Conservation (phyloP, 30 jellyfish, hydroid and myxozoan genomes). For the Hydractinia symbiolongicarpus region DNA sequence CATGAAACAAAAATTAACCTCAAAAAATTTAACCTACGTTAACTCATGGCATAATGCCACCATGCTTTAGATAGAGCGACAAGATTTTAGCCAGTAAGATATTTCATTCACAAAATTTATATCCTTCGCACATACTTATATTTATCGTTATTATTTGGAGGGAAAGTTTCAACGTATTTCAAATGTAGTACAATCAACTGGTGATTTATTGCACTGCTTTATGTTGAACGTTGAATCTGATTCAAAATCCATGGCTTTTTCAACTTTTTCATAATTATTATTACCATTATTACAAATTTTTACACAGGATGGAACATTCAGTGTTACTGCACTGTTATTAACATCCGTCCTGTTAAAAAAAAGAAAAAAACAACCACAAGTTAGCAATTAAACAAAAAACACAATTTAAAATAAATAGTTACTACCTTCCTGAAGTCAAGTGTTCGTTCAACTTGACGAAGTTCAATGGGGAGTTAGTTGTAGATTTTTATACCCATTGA, state of each 20-base stretch:
- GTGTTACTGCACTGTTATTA: not conserved
- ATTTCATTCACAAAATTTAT: too few relatives aligned
- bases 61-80: too few relatives aligned
- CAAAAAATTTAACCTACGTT: too few relatives aligned
- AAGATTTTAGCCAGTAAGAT: too few relatives aligned
- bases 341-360: slow-evolving; percentile 4
- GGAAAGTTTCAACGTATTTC: too few relatives aligned
- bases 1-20: too few relatives aligned
- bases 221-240: not conserved
- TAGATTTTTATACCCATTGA: slow-evolving; percentile 35
- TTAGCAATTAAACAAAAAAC: not conserved
- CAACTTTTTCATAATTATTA: not conserved
- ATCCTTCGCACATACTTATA: too few relatives aligned
- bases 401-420: not conserved
- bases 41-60: too few relatives aligned
- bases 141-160: too few relatives aligned
- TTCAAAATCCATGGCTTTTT: not conserved
- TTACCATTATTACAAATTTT: not conserved
- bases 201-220: too few relatives aligned
- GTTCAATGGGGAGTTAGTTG: slow-evolving; percentile 39
- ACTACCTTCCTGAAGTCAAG: not conserved
- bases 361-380: not conserved
- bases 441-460: not conserved
- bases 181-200: too few relatives aligned
- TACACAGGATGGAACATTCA: slow-evolving; percentile 9